Evolutionary conservation across 2,113 vertebrate species (phyloP).

Genomic region (Nycticebus coucang): DNA sequence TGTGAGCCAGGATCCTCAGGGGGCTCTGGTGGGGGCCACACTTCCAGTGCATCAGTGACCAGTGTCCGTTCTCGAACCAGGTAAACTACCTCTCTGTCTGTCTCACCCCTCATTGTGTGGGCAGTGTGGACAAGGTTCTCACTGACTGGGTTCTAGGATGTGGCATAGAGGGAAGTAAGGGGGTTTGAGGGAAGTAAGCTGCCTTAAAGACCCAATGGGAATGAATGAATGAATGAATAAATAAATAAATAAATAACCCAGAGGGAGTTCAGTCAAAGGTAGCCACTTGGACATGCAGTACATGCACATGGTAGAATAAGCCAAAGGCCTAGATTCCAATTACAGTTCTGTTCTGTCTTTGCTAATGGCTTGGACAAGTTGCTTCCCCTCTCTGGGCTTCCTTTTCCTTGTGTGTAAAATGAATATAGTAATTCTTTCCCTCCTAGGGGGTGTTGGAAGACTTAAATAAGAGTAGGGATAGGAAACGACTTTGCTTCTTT

Average conservation of each 20-base stretch:
- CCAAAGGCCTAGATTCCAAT: background rate
- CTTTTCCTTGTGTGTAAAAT: slow-evolving; percentile 33
- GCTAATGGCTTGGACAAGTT: background rate
- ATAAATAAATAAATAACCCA: background rate
- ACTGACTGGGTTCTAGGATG: background rate
- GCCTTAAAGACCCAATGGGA: background rate
- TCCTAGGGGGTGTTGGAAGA: background rate
- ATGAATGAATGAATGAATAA: too few species aligned
- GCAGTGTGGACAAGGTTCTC: background rate
- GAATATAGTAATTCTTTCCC: background rate
- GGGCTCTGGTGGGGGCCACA: slow-evolving; percentile 88
- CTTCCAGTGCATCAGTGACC: slow-evolving; percentile 92
- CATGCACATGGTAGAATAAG: background rate
- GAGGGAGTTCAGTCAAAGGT: background rate
- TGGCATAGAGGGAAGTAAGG: background rate
- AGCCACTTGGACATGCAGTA: background rate
- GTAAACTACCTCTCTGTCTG: slow-evolving; percentile 76
- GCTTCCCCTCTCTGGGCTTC: background rate
- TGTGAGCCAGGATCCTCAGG: slow-evolving; percentile 92
- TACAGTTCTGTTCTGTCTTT: background rate
- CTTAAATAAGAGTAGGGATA: background rate
- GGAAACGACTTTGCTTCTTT: background rate
- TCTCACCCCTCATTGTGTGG: background rate
- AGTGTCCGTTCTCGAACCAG: slow-evolving; percentile 95
- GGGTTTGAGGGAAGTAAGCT: background rate